Evolutionary conservation across 2,797 vertebrate species (phyloP).

Genomic region (Morus bassanus): DNA sequence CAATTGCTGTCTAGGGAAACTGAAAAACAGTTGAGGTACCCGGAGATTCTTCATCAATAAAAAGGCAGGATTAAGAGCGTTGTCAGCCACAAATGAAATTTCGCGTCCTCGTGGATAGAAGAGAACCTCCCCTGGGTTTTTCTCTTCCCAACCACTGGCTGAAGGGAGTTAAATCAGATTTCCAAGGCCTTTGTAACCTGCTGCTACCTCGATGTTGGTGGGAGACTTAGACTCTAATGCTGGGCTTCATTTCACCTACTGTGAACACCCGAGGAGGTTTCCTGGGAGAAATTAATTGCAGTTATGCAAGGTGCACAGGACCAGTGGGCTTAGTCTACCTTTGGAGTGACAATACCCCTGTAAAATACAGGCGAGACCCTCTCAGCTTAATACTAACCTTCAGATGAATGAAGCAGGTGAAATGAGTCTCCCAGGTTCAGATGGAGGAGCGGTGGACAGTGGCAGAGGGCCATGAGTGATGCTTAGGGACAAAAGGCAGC

Average conservation of each 20-base stretch:
- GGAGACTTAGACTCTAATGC: background rate
- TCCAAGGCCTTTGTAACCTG: background rate
- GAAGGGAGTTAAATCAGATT: background rate
- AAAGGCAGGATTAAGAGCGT: background rate
- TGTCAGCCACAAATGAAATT: background rate
- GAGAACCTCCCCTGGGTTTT: background rate
- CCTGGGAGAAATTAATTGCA: background rate
- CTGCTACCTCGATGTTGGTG: background rate
- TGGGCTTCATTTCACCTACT: background rate
- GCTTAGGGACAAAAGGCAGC: background rate
- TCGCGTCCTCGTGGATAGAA: background rate
- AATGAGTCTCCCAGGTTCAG: background rate
- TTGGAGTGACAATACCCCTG: background rate
- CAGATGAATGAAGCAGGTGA: background rate
- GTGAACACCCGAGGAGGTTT: background rate
- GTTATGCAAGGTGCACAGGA: background rate
- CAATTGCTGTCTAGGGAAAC: background rate
- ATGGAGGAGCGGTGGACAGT: background rate
- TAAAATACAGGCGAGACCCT: background rate
- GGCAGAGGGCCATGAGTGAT: accelerated
- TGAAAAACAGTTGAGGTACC: background rate
- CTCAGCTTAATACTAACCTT: background rate
- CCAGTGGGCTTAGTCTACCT: background rate
- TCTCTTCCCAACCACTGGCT: background rate
- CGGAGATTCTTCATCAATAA: background rate